A percentile compares a stretch with the other conserved stretches of the same genome.
Conservation (phyloP, 2,888 invertebrate species). For the Hyalella azteca region DNA sequence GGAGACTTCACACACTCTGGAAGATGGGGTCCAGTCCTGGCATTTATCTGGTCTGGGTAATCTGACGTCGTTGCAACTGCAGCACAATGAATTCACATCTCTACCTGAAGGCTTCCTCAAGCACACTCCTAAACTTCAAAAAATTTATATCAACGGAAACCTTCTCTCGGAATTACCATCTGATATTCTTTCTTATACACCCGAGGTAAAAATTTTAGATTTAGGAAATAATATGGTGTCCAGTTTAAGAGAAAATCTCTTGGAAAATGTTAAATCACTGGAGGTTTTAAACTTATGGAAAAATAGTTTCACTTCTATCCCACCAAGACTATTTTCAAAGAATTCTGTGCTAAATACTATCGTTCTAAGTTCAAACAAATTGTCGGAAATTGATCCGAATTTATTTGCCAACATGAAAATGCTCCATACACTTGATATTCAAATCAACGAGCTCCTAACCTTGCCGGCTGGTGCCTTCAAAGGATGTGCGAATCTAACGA, state of each 20-base stretch:
- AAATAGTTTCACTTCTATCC: constrained; percentile 62
- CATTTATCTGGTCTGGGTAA: constrained; percentile 30
- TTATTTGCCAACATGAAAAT: constrained; percentile 66
- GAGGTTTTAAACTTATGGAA: constrained; percentile 66
- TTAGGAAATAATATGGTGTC: constrained; percentile 73
- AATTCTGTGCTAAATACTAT: background rate
- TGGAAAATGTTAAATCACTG: constrained; percentile 68
- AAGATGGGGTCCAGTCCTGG: constrained; percentile 7
- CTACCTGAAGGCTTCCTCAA: constrained; percentile 71
- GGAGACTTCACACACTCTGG: background rate
- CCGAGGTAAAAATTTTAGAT: constrained; percentile 71
- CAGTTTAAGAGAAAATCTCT: constrained; percentile 58
- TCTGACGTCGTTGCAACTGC: constrained; percentile 63
- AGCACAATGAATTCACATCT: constrained; percentile 70
- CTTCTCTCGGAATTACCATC: constrained; percentile 68
- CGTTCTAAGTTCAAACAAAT: constrained; percentile 9
- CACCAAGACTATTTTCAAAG: constrained; percentile 8
- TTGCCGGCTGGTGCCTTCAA: background rate
- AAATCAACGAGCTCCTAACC: constrained; percentile 64
- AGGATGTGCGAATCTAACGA: background rate
- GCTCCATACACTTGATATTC: constrained; percentile 67
- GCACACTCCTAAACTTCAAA: constrained; percentile 69
- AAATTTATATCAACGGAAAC: constrained; percentile 69
- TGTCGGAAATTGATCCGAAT: background rate
- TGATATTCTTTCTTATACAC: constrained; percentile 70